Evolutionary conservation across 2,888 invertebrate species (phyloP).

Genomic region (Anoncus sp.): DNA sequence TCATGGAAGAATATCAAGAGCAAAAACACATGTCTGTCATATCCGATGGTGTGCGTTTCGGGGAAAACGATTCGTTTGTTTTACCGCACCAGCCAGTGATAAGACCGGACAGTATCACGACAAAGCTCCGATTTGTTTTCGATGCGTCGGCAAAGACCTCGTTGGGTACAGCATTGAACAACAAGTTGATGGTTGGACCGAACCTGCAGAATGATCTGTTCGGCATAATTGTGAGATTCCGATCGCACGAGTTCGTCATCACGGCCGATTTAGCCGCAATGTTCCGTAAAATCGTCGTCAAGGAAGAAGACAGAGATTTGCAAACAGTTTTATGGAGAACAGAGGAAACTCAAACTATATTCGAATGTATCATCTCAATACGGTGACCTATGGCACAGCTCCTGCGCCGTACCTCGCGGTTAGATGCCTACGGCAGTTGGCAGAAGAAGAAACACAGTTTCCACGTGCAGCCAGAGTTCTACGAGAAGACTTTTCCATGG

Average conservation of each 20-base stretch:
- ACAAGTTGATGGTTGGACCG: no score
- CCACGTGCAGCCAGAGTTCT: slow-evolving; percentile 24
- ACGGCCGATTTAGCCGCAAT: slow-evolving; percentile 49
- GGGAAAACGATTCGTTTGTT: no score
- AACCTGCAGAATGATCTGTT: no score
- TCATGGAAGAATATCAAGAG: slow-evolving; percentile 67
- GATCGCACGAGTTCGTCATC: slow-evolving; percentile 40
- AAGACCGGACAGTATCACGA: no score
- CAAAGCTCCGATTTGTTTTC: no score
- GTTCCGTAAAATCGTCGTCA: slow-evolving; percentile 49
- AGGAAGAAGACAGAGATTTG: slow-evolving; percentile 25
- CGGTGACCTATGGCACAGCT: slow-evolving; percentile 51
- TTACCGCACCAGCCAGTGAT: no score
- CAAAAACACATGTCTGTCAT: no score
- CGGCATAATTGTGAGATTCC: no score
- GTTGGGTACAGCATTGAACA: no score
- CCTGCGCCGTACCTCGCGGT: slow-evolving; percentile 52
- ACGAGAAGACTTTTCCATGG: slow-evolving; percentile 56
- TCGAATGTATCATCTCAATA: slow-evolving; percentile 41
- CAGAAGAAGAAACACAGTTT: slow-evolving; percentile 36
- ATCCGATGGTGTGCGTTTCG: no score
- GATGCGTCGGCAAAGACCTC: no score
- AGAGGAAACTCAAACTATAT: slow-evolving; percentile 14
- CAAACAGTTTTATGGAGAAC: slow-evolving; percentile 51
- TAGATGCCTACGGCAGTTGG: slow-evolving; percentile 42